phyloP scores from a whole-genome alignment of 2,797 vertebrate species.

The Tamandua tetradactyla region DNA sequence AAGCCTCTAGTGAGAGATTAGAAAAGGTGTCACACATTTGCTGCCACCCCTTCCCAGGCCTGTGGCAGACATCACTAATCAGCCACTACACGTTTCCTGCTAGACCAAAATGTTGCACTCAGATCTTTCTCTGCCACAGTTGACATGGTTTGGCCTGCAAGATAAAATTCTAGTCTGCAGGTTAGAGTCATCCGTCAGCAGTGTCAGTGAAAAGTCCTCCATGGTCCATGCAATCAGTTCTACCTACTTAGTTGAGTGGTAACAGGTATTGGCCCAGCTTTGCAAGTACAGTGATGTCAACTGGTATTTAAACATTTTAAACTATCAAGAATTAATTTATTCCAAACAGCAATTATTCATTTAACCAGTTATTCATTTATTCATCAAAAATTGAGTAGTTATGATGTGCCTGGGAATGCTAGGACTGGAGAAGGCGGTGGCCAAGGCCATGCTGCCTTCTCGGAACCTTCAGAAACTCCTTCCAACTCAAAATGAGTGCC shows the following conservation, averaged over 20 bases:
- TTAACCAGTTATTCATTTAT: background rate
- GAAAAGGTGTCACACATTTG: background rate
- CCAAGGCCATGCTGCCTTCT: background rate
- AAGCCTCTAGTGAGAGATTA: background rate
- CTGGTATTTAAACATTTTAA: no score
- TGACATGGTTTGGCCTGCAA: background rate
- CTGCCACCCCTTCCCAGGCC: background rate
- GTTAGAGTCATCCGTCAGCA: background rate
- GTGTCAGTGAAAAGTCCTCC: background rate
- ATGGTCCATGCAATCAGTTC: no score
- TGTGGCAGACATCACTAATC: background rate
- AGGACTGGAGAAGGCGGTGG: background rate
- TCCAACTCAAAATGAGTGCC: background rate
- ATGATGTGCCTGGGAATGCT: accelerated
- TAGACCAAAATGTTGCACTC: background rate
- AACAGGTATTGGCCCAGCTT: no score
- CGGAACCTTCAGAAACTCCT: background rate
- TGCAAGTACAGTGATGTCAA: no score
- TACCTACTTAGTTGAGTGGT: no score
- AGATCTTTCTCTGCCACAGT: background rate
- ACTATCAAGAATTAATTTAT: background rate
- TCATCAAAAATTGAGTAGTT: background rate
- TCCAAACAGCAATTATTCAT: background rate
- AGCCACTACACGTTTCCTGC: background rate
- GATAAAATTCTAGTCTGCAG: background rate